These are phyloP conservation scores for Strix uralensis DNA, from an alignment of 2,113 vertebrate genomes.

Conservation along the genomic window DNA sequence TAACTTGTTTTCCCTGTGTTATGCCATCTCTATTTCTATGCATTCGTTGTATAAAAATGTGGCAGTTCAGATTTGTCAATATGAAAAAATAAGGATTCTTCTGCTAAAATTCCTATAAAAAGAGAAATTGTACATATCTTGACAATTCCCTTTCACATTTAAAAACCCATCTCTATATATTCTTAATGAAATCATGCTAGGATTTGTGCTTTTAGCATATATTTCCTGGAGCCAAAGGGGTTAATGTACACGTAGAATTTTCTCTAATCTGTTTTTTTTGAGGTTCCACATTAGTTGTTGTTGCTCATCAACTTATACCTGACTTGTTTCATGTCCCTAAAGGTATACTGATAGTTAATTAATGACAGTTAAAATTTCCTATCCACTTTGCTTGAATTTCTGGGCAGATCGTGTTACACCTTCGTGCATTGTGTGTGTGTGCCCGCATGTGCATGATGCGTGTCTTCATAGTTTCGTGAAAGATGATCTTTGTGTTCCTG, in stretches of 20 bases:
- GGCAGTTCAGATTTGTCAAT: neutral
- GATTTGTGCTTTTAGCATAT: neutral
- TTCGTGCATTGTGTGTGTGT: neutral
- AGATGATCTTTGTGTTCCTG: neutral
- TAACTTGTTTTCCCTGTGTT: neutral
- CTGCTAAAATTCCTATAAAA: neutral
- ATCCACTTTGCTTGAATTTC: neutral
- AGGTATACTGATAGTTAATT: neutral
- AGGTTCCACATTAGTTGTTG: neutral
- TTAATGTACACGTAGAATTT: neutral
- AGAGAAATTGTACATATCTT: neutral
- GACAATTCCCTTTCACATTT: neutral
- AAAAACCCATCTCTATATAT: neutral
- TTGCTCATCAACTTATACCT: neutral
- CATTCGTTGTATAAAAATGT: neutral
- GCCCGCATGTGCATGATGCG: accelerated
- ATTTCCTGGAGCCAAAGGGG: neutral
- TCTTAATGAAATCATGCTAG: neutral
- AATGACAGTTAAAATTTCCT: neutral
- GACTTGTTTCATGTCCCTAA: neutral
- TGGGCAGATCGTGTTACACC: neutral
- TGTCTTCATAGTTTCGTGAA: neutral
- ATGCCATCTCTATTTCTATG: neutral
- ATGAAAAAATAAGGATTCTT: neutral
- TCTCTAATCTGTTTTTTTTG: neutral